phyloP scores from a whole-genome alignment of 2,113 vertebrate genomes.

The Amphilophus citrinellus region DNA sequence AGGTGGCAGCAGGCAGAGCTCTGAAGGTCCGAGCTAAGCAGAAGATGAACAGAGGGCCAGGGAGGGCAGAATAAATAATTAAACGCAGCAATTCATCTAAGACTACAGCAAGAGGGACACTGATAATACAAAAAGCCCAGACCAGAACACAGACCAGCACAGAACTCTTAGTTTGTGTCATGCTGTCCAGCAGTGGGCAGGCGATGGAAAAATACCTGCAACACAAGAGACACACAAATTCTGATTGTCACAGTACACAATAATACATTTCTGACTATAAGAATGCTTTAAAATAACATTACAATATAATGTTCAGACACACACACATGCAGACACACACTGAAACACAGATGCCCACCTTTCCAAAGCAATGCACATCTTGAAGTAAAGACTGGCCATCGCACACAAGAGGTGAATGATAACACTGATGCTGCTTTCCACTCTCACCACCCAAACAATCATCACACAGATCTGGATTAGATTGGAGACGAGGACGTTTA shows the following conservation, averaged over 20 bases:
- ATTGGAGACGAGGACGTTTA: background rate
- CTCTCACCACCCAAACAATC: too few relatives aligned
- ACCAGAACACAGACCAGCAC: background rate
- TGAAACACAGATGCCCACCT: background rate
- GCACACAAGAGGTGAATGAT: background rate
- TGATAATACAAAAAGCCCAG: background rate
- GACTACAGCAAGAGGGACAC: background rate
- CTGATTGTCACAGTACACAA: background rate
- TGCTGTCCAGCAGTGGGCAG: too few relatives aligned
- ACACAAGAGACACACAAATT: background rate
- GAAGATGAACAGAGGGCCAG: background rate
- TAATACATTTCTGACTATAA: fast-evolving
- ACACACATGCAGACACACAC: too few relatives aligned
- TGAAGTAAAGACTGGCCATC: background rate
- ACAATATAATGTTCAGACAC: too few relatives aligned
- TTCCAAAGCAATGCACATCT: background rate
- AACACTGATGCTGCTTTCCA: background rate
- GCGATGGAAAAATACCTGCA: background rate
- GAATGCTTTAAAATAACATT: too few relatives aligned
- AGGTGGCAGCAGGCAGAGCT: too few relatives aligned
- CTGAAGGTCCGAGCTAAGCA: too few relatives aligned
- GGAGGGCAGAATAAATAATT: background rate
- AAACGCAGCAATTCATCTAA: background rate
- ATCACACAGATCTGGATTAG: background rate
- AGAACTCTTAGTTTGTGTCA: background rate